phyloP scores from a whole-genome alignment of 1,140 invertebrate species.

The Leptinotarsa defecta region DNA sequence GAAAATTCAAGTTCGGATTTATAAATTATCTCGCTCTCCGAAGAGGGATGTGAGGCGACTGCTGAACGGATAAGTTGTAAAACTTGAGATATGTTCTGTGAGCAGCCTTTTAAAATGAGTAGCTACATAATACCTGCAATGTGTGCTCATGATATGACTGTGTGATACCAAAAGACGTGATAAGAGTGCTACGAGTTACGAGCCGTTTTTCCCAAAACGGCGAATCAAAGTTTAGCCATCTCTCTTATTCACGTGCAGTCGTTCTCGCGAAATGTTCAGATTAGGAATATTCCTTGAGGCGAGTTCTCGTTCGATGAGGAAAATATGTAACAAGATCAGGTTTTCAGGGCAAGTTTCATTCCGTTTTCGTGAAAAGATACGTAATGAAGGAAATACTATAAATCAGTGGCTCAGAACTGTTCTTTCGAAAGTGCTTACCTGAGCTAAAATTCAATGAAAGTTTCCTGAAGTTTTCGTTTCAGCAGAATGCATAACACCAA shows the following conservation, averaged over 20 bases:
- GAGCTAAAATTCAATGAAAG: no score
- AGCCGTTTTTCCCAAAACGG: neutral
- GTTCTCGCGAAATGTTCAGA: neutral
- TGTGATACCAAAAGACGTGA: conserved; percentile 15
- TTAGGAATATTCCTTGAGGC: neutral
- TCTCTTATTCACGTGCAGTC: neutral
- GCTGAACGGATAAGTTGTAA: conserved; percentile 9
- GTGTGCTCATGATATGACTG: conserved; percentile 21
- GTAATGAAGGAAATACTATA: no score
- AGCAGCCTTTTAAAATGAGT: conserved; percentile 20
- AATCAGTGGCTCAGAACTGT: no score
- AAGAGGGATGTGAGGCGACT: neutral
- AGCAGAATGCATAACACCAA: no score
- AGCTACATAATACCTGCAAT: conserved; percentile 23
- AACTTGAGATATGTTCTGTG: conserved; percentile 17
- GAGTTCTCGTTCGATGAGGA: neutral
- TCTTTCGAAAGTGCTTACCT: no score
- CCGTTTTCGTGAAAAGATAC: no score
- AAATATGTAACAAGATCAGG: neutral
- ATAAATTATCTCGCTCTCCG: conserved; percentile 21
- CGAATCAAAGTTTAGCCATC: neutral
- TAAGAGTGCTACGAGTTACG: neutral
- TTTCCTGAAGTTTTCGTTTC: no score
- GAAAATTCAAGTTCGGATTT: conserved; percentile 14
- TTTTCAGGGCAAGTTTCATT: no score